Evolutionary conservation across 1,140 invertebrate genomes (phyloP).

Genomic region (Papilio glaucus): DNA sequence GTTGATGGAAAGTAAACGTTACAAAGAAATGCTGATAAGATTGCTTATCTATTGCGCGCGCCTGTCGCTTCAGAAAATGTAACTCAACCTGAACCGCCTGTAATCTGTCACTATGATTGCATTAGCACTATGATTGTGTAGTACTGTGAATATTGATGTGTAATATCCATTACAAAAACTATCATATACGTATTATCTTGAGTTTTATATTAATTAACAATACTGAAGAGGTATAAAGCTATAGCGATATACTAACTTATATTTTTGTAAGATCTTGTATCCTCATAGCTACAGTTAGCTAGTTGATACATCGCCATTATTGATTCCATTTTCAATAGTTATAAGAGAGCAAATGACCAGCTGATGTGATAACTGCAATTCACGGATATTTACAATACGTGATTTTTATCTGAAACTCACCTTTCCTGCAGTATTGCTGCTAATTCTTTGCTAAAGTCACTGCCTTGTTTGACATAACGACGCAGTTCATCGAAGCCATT

Average conservation of each 20-base stretch:
- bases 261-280: too few relatives aligned
- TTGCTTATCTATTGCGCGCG: constrained; percentile 52
- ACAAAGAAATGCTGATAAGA: constrained; percentile 61
- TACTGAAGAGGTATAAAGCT: neutral
- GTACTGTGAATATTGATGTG: neutral
- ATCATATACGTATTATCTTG: too few relatives aligned
- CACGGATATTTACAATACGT: constrained; percentile 12
- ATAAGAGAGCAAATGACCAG: too few relatives aligned
- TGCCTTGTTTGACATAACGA: constrained; percentile 95
- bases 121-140: neutral
- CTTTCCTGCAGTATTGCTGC: constrained; percentile 94
- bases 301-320: too few relatives aligned
- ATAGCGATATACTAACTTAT: too few relatives aligned
- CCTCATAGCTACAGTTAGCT: too few relatives aligned
- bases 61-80: constrained; percentile 30
- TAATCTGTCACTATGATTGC: neutral
- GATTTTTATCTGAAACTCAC: constrained; percentile 74
- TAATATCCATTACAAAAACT: neutral
- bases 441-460: constrained; percentile 96
- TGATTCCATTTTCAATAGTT: neutral
- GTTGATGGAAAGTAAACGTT: constrained; percentile 55
- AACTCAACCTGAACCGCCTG: neutral
- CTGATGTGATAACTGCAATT: too few relatives aligned
- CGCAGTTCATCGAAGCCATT: constrained; percentile 96
- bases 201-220: constrained; percentile 6